phyloP scores from a whole-genome alignment of 2,888 invertebrate genomes.

The Dryadula phaetusa region DNA sequence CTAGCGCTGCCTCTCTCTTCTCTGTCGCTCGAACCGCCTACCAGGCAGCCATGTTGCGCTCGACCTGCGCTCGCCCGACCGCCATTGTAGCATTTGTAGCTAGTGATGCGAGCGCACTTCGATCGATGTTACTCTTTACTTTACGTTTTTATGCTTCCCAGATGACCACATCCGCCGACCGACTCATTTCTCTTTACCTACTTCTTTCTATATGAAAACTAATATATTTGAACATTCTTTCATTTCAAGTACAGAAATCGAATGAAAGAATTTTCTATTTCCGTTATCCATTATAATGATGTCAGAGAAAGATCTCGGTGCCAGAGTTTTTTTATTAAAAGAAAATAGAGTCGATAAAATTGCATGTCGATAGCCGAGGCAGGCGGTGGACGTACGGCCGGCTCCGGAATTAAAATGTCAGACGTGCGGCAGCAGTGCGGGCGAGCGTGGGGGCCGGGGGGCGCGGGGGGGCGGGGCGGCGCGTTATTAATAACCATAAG shows the following conservation, averaged over 20 bases:
- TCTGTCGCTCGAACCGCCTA: slow-evolving; percentile 81
- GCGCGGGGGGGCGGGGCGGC: slow-evolving; percentile 58
- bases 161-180: slow-evolving; percentile 43
- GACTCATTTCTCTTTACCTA: slow-evolving; percentile 40
- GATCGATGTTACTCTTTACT: slow-evolving; percentile 67
- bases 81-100: slow-evolving; percentile 82
- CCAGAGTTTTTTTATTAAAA: slow-evolving; percentile 49
- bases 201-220: slow-evolving; percentile 3
- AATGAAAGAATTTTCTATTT: slow-evolving; percentile 22
- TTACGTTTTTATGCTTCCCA: slow-evolving; percentile 48
- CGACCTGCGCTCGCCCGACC: slow-evolving; percentile 84
- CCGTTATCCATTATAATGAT: slow-evolving; percentile 29
- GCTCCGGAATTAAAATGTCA: slow-evolving; percentile 84
- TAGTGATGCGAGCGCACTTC: slow-evolving; percentile 75
- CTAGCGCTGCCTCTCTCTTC: slow-evolving; percentile 66
- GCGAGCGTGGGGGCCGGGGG: slow-evolving; percentile 67
- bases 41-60: slow-evolving; percentile 84
- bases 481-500: slow-evolving; percentile 85
- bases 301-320: slow-evolving; percentile 8
- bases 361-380: slow-evolving; percentile 68
- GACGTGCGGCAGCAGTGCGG: slow-evolving; percentile 75
- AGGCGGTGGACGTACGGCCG: slow-evolving; percentile 70
- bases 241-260: slow-evolving; percentile 15
- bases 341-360: slow-evolving; percentile 72
- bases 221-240: slow-evolving; percentile 16